A percentile compares a stretch with the other conserved stretches of the same genome.
Evolutionary conservation across 1,140 invertebrate genomes (phyloP).

Genomic region (Nautilus pompilius): DNA sequence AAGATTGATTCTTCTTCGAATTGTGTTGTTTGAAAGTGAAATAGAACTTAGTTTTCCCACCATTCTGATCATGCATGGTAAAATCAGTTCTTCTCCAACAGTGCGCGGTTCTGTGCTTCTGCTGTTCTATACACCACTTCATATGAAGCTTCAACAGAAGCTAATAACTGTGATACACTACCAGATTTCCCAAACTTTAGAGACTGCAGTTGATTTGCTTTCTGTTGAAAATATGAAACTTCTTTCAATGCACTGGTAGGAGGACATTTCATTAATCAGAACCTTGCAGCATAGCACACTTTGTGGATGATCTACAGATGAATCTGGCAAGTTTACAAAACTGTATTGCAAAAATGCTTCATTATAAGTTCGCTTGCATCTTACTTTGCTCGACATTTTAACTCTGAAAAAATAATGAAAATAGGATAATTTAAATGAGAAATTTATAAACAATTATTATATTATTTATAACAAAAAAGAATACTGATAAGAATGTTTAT

Average conservation of each 20-base stretch:
- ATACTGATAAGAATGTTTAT: neutral
- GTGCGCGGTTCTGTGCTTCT: neutral
- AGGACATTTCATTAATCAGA: neutral
- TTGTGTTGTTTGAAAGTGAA: no score
- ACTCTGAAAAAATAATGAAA: neutral
- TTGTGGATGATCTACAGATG: no score
- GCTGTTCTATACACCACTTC: neutral
- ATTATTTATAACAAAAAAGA: neutral
- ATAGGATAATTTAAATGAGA: neutral
- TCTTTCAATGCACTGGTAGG: neutral
- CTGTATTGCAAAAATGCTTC: neutral
- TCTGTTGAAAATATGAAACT: neutral
- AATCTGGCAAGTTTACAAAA: neutral
- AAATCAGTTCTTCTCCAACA: neutral
- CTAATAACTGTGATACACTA: neutral
- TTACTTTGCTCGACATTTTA: neutral
- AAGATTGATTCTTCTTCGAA: no score
- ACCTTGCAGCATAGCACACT: neutral
- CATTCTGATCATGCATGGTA: neutral
- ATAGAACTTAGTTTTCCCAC: neutral
- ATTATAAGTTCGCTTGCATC: neutral
- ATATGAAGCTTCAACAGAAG: neutral
- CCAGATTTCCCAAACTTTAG: neutral
- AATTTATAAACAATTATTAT: no score
- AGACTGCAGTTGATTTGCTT: neutral